phyloP scores from a whole-genome alignment of 37 sponge, comb jelly and placozoan genomes.

The Axinella damicornis region DNA sequence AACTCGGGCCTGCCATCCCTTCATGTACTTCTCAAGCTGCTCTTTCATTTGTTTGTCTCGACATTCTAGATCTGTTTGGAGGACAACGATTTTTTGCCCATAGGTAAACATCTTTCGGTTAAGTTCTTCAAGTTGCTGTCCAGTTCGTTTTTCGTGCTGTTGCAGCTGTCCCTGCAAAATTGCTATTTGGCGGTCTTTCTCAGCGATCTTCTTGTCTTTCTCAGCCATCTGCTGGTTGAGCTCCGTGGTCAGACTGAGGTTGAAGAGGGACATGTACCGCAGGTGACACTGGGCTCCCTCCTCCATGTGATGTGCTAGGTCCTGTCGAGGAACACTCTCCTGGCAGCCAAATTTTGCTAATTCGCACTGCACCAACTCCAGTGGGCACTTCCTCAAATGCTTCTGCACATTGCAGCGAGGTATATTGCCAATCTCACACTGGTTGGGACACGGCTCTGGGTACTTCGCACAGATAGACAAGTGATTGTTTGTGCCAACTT shows the following conservation, averaged over 20 bases:
- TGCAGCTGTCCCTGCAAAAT: no score
- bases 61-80: no score
- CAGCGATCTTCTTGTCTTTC: no score
- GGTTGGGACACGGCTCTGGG: slow-evolving; percentile 37
- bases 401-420: slow-evolving; percentile 9
- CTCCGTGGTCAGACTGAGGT: slow-evolving; percentile 8
- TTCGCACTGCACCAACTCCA: slow-evolving; percentile 32
- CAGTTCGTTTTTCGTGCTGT: no score
- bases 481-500: slow-evolving; percentile 15
- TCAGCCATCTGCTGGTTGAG: not conserved
- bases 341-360: slow-evolving; percentile 37
- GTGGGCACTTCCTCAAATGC: slow-evolving; percentile 33
- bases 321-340: slow-evolving; percentile 2
- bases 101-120: no score
- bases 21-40: no score
- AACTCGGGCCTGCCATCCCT: no score
- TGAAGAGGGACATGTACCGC: not conserved
- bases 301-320: slow-evolving; percentile 12
- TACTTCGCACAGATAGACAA: not conserved
- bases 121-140: no score
- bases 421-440: slow-evolving; percentile 1
- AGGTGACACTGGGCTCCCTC: slow-evolving; percentile 27
- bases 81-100: no score
- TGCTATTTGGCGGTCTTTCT: no score
- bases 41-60: no score